These are phyloP conservation scores for Acrocephalus kingi DNA, from an alignment of 2,113 vertebrate genomes.

Conservation along the genomic window DNA sequence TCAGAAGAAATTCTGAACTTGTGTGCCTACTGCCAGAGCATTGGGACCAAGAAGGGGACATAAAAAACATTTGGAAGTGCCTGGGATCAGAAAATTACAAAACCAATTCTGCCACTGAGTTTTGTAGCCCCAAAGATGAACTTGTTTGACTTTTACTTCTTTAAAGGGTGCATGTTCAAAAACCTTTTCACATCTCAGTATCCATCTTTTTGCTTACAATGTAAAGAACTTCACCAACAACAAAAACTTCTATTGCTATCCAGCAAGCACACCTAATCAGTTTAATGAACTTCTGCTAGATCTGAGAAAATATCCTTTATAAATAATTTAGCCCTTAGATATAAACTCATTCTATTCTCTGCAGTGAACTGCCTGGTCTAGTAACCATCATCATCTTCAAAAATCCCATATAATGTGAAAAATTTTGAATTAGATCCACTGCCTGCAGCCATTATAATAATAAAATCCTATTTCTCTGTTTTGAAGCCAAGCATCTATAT, in stretches of 20 bases:
- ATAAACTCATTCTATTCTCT: conserved; percentile 57
- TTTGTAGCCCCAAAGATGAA: not conserved
- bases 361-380: conserved; percentile 21
- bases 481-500: conserved; percentile 70
- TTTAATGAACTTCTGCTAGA: conserved; percentile 64
- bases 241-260: conserved; percentile 4
- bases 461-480: conserved; percentile 69
- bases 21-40: not conserved
- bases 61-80: not conserved
- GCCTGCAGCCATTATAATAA: conserved; percentile 57
- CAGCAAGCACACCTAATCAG: conserved; percentile 18
- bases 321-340: conserved; percentile 57
- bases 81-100: not conserved
- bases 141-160: not conserved
- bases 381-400: conserved; percentile 50
- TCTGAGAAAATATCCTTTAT: conserved; percentile 54
- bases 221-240: not conserved
- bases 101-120: not conserved
- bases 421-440: conserved; percentile 66
- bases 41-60: not conserved
- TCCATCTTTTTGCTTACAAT: conserved; percentile 4
- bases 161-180: not conserved
- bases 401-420: conserved; percentile 52
- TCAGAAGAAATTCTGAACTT: not conserved
- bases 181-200: not conserved